Base-by-base conservation (phyloP, 2,113 vertebrate genomes). In the Sardina pilchardus region DNA sequence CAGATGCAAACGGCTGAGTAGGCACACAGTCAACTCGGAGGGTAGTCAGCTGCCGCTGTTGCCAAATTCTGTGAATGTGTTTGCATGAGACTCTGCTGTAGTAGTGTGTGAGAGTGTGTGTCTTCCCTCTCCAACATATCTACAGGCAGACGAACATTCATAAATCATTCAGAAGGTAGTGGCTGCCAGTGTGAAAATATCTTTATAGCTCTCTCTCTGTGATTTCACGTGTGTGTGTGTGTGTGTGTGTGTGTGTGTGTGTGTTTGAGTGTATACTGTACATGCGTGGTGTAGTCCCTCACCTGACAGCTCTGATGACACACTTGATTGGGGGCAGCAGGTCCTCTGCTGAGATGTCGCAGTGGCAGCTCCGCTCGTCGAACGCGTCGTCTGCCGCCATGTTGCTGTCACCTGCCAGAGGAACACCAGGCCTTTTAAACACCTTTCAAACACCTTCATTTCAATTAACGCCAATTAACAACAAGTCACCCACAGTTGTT, bases 281-380 rank as follows among this genome's bases (percentile, higher is more conserved):
- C 81, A 36, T 48, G 47, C 17, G 45, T 30, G 3, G 14, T 16
- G 26, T 0, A 24, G 39, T 0, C 39, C 39, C 95, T 94, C 90
- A 98, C 98, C 98, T 98, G 94, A 99, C 96, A 12, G 98, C 97
- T 92, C 98, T 94, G 85, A 99, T 98, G 92, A 98, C 97, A 8
- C 94, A 96, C 94, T 98, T 99, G 89, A 99, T 95, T 0, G 97
- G 95, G 48, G 98, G 96, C 14, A 97, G 96, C 91, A 99, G 95
- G 92, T 99, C 98, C 91, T 99, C 97, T 82, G 97, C 96, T 0
- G 97, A 98, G 87, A 99, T 96, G 80, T 99, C 97, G 82, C 98
- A 99, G 91, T 99, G 98, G 90, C 98, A 99, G 86, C 97, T 97
- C 93, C 96, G 97, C 30, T 99, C 98, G 89, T 99, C 98, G 19